Percentiles rank a stretch among this genome's conserved stretches.
Conservation (phyloP, 1,140 invertebrate genomes). For the Cydia splendana region DNA sequence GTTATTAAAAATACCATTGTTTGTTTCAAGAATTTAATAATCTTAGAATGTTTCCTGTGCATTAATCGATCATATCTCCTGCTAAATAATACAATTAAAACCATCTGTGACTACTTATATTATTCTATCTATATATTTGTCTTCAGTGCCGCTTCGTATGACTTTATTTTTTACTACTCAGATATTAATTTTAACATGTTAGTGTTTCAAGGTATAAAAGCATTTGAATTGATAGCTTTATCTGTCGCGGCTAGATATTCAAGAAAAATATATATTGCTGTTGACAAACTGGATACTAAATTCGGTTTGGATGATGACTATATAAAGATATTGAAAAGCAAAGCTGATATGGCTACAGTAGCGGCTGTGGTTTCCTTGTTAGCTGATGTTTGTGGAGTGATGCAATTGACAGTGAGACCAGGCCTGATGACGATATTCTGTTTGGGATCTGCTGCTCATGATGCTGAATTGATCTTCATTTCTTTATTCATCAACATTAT, state of each 20-base stretch:
- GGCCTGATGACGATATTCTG: conserved; percentile 41
- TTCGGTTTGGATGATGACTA: conserved; percentile 42
- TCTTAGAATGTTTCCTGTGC: conserved; percentile 47
- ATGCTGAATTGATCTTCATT: conserved; percentile 52
- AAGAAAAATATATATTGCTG: conserved; percentile 36
- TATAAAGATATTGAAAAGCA: conserved; percentile 33
- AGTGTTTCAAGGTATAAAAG: conserved; percentile 40
- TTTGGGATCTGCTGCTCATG: conserved; percentile 49
- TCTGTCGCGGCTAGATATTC: conserved; percentile 27
- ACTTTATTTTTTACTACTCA: conserved; percentile 12
- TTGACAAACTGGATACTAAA: conserved; percentile 50
- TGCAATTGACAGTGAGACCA: conserved; percentile 33
- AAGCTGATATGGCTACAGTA: conserved; percentile 33
- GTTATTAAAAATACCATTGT: not conserved
- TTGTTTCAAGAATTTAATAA: conserved; percentile 34
- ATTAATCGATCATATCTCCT: conserved; percentile 50
- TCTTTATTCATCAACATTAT: conserved; percentile 47
- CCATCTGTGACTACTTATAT: conserved; percentile 44
- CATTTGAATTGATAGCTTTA: conserved; percentile 41
- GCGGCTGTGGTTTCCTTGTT: conserved; percentile 38
- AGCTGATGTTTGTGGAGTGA: conserved; percentile 44
- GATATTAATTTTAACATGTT: conserved; percentile 21
- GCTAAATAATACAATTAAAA: conserved; percentile 33
- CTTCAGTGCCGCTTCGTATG: conserved; percentile 18
- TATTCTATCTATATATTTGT: conserved; percentile 17